Percentiles rank a stretch among this genome's conserved stretches.
Conservation (phyloP, 2,113 vertebrate genomes). For the Phaethon lepturus region DNA sequence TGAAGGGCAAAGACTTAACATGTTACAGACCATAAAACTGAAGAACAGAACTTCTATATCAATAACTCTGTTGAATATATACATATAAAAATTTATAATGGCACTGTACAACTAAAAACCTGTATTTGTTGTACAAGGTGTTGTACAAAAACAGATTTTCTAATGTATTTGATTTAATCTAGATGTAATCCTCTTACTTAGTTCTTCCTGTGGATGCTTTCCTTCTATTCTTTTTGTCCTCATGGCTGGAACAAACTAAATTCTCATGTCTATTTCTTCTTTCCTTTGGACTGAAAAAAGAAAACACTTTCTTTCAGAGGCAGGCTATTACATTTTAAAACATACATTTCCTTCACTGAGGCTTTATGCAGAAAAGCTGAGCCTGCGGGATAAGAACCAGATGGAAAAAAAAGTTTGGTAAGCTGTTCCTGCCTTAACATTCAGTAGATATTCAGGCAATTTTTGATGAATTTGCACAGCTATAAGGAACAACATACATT, state of each 20-base stretch:
- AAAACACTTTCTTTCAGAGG: constrained; percentile 2
- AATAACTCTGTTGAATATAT: neutral
- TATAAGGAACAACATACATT: constrained; percentile 79
- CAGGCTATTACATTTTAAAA: constrained; percentile 47
- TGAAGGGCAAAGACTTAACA: neutral
- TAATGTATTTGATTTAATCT: constrained; percentile 2
- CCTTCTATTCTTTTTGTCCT: neutral
- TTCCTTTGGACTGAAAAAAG: neutral
- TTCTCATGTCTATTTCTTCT: neutral
- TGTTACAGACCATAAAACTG: neutral
- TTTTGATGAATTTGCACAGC: constrained; percentile 78
- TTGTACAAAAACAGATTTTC: neutral
- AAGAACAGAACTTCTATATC: neutral
- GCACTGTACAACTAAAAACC: neutral
- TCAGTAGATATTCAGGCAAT: constrained; percentile 64
- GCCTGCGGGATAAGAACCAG: constrained; percentile 69
- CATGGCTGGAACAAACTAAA: neutral
- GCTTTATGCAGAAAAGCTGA: constrained; percentile 70
- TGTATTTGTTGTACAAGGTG: neutral
- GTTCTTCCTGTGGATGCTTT: neutral
- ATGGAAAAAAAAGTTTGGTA: constrained; percentile 71
- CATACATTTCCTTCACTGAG: constrained; percentile 47
- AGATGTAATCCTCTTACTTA: neutral
- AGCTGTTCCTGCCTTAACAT: constrained; percentile 60
- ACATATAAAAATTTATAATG: neutral